Conservation (phyloP, 2,113 vertebrate genomes). For the Oncorhynchus mykiss region DNA sequence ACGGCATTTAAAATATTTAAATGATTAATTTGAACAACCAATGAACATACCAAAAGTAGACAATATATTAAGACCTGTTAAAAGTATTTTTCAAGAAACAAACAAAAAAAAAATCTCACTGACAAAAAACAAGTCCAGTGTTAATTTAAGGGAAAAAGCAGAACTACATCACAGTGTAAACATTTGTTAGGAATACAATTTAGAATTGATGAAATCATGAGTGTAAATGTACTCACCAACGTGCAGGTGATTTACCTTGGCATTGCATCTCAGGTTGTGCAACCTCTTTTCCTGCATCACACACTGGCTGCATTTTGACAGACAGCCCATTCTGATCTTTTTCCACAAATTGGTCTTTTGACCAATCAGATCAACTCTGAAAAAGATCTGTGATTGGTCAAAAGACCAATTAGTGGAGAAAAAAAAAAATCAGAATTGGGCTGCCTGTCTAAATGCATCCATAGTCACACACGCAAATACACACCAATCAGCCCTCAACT, state of each 20-base stretch:
- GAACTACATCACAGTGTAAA: constrained; percentile 20
- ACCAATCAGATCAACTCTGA: no score
- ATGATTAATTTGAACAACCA: background rate
- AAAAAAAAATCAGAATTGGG: no score
- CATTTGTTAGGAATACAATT: constrained; percentile 7
- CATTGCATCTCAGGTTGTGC: background rate
- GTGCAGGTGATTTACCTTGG: constrained; percentile 1
- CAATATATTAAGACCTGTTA: constrained; percentile 1
- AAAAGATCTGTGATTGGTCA: no score
- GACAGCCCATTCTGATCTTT: background rate
- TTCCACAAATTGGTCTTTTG: no score
- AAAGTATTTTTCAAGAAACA: background rate
- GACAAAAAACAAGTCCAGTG: constrained; percentile 24
- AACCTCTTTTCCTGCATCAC: background rate
- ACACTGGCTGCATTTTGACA: background rate
- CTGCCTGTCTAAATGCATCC: no score
- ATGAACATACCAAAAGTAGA: background rate
- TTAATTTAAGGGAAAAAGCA: constrained; percentile 5
- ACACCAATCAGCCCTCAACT: no score
- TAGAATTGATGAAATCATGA: background rate
- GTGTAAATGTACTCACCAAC: background rate
- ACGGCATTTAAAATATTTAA: no score
- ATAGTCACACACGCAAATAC: no score
- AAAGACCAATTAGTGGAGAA: no score
- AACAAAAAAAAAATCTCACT: constrained; percentile 6